Percentiles rank a stretch among this genome's conserved stretches.
These are phyloP conservation scores for Apodemia zela DNA, from an alignment of 2,888 invertebrate genomes.

Conservation along the genomic window DNA sequence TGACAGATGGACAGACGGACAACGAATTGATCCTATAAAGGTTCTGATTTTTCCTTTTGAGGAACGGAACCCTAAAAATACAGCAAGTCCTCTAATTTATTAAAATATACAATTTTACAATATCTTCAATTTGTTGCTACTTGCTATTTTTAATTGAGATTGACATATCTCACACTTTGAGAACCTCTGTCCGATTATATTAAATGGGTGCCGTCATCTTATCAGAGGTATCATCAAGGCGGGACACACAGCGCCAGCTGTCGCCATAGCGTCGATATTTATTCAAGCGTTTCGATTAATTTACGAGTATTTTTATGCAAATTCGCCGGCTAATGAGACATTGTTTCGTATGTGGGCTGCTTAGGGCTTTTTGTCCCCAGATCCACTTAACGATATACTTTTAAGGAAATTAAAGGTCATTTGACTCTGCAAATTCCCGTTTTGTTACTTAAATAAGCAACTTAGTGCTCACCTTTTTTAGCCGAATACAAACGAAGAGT, in stretches of 20 bases:
- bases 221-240: background rate
- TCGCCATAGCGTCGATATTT: slow-evolving; percentile 30
- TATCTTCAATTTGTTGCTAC: background rate
- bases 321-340: slow-evolving; percentile 47
- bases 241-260: slow-evolving; percentile 31
- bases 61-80: too few relatives aligned
- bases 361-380: slow-evolving; percentile 26
- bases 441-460: background rate
- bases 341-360: slow-evolving; percentile 31
- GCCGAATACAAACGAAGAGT: too few relatives aligned
- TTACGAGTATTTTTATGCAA: slow-evolving; percentile 44
- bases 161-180: background rate
- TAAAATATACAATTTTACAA: too few relatives aligned
- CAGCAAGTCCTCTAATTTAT: background rate
- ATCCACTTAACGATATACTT: slow-evolving; percentile 12
- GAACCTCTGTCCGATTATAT: background rate
- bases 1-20: too few relatives aligned
- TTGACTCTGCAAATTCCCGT: background rate
- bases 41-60: too few relatives aligned
- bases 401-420: background rate
- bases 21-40: too few relatives aligned
- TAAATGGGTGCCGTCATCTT: slow-evolving; percentile 1
- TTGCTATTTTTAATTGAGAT: background rate
- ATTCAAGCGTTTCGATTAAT: slow-evolving; percentile 30
- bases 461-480: too few relatives aligned